These are phyloP conservation scores for Creontiades dilutus DNA, from an alignment of 2,888 invertebrate genomes.

Conservation along the genomic window DNA sequence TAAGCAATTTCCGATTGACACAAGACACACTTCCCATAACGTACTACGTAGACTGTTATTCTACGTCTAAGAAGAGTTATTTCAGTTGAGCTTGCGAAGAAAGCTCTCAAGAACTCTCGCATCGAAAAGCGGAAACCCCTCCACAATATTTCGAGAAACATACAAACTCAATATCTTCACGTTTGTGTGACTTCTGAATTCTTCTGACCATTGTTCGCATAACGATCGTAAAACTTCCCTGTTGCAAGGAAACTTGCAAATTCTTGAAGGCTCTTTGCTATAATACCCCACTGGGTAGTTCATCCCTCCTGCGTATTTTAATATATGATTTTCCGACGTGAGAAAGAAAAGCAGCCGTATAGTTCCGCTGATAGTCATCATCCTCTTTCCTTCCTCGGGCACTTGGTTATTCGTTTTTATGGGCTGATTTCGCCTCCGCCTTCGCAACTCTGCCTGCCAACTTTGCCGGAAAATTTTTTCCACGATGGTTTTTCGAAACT, in stretches of 20 bases:
- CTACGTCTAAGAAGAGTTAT: too few species aligned
- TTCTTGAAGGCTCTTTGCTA: neutral
- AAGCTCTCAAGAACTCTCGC: too few species aligned
- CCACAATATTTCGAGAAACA: too few species aligned
- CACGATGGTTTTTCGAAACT: neutral
- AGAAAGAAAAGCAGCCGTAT: neutral
- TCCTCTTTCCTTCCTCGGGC: neutral
- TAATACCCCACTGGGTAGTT: neutral
- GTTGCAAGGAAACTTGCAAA: neutral
- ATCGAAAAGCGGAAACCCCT: too few species aligned
- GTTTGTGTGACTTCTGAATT: too few species aligned
- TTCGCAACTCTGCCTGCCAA: neutral
- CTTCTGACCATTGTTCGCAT: too few species aligned
- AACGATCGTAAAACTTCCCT: too few species aligned
- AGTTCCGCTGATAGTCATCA: neutral
- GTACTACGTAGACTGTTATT: too few species aligned
- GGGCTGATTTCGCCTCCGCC: neutral
- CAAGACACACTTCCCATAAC: too few species aligned
- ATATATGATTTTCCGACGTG: neutral
- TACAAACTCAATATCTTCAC: too few species aligned
- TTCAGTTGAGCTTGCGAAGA: too few species aligned
- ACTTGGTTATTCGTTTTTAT: conserved; percentile 24
- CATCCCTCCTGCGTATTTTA: conserved; percentile 15
- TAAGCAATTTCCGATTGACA: too few species aligned
- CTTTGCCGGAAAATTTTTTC: neutral